Evolutionary conservation across 2,888 invertebrate genomes (phyloP).

Genomic region (Torymus auratus): DNA sequence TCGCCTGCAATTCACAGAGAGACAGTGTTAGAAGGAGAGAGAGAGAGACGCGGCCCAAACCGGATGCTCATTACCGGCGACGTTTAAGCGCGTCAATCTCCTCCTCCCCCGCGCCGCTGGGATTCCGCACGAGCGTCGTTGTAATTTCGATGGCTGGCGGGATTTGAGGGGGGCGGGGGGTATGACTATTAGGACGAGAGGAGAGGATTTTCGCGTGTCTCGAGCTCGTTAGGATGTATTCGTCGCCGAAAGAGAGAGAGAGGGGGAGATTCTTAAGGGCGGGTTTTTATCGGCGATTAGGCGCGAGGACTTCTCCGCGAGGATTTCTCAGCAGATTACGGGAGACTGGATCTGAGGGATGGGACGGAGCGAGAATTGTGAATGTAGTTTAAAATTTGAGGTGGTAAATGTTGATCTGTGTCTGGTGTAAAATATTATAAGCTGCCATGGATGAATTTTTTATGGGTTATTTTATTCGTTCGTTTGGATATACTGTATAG

Average conservation of each 20-base stretch:
- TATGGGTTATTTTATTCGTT: too few species aligned
- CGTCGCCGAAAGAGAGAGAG: neutral
- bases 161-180: neutral
- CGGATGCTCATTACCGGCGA: constrained; percentile 54
- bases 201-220: constrained; percentile 12
- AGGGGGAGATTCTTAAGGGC: neutral
- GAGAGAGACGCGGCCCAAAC: constrained; percentile 1
- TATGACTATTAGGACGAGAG: too few species aligned
- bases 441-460: too few species aligned
- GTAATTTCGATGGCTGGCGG: constrained; percentile 17
- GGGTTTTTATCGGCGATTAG: too few species aligned
- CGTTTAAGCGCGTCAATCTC: constrained; percentile 20
- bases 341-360: too few species aligned
- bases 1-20: constrained; percentile 66
- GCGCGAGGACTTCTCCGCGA: too few species aligned
- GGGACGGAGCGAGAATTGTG: too few species aligned
- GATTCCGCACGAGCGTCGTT: neutral
- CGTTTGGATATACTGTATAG: too few species aligned
- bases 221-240: constrained; percentile 36
- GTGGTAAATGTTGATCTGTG: too few species aligned
- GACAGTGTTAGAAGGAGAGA: neutral
- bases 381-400: too few species aligned
- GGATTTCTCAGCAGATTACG: too few species aligned
- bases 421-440: too few species aligned
- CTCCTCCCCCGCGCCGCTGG: neutral